Percentiles rank a stretch among this genome's conserved stretches.
Evolutionary conservation across 2,888 invertebrate genomes (phyloP).

Genomic region (Spisula subtruncata): DNA sequence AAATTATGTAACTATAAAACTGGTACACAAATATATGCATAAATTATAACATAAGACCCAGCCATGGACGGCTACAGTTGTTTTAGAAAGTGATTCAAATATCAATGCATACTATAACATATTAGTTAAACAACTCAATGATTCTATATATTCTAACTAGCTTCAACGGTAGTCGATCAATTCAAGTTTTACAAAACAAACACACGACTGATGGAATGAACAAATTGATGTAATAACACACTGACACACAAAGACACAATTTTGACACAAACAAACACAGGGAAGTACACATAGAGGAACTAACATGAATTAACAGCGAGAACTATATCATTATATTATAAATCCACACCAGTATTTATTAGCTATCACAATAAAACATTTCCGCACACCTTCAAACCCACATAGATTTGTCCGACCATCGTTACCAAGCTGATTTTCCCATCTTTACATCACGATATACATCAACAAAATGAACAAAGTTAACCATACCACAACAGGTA

Average conservation of each 20-base stretch:
- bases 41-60: constrained; percentile 25
- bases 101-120: constrained; percentile 9
- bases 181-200: not conserved
- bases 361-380: not conserved
- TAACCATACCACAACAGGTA: not conserved
- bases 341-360: not conserved
- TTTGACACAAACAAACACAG: not conserved
- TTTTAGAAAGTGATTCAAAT: not conserved
- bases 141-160: not conserved
- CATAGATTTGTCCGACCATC: not conserved
- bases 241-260: not conserved
- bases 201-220: constrained; percentile 26
- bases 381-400: not conserved
- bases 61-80: constrained; percentile 26
- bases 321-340: not conserved
- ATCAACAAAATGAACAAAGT: not conserved
- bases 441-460: not conserved
- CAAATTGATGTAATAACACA: not conserved
- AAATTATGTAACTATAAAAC: constrained; percentile 23
- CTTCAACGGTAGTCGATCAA: not conserved
- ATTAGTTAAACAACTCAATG: not conserved
- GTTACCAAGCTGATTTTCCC: no score
- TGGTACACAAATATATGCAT: constrained; percentile 29
- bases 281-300: not conserved
- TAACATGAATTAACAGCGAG: not conserved